Base-by-base conservation (phyloP, 1,140 invertebrate genomes). In the Bombus confusus region DNA sequence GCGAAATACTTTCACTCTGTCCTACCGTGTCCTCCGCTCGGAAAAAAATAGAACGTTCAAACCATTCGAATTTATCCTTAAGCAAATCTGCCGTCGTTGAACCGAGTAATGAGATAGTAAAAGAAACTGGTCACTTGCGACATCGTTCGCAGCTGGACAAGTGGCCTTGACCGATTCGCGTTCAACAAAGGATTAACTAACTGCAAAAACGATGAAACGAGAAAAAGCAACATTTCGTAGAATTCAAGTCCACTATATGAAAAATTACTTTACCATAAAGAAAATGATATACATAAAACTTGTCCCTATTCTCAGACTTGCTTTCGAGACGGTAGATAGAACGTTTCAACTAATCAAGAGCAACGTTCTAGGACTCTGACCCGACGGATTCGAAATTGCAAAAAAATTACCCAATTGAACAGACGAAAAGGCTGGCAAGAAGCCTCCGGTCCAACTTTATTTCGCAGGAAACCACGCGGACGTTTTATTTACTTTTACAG, bases 401-500 rank as follows among this genome's bases (percentile, higher is more conserved):
- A 9, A 41, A 41, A 68, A 77, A 57, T 39, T 3, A 28, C 8
- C 41, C 39, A 77, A 82, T 74, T n/a, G 28, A 10, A 34, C 22
- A 18, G 4, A 18, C 22, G 52, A 43, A 13, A 59, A 39, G 0
- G 37, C 22, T 52, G 6, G 69, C 37, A 34, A 82, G 39, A 74
- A 74, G 22, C 39, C 2, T 12, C 15, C 8, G 28, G 43, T 25
- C 9, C n/a, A 43, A 68, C 31, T 78, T 77, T 64, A 31, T 59
- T 83, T 52, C 64, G 18, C n/a, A 52, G n/a, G 43, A 69, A 83
- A 52, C 28, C 43, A 6, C 9, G 22, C 22, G 9, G 34, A 47
- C 28, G 41, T 83, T 83, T 83, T 77, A 52, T 83, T 83, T 77
- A 83, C 59, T 76, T 76, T 76, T 78, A 69, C 62, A 57, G 39